Base-by-base conservation (phyloP, 2,888 invertebrate species). In the Amiota communis region DNA sequence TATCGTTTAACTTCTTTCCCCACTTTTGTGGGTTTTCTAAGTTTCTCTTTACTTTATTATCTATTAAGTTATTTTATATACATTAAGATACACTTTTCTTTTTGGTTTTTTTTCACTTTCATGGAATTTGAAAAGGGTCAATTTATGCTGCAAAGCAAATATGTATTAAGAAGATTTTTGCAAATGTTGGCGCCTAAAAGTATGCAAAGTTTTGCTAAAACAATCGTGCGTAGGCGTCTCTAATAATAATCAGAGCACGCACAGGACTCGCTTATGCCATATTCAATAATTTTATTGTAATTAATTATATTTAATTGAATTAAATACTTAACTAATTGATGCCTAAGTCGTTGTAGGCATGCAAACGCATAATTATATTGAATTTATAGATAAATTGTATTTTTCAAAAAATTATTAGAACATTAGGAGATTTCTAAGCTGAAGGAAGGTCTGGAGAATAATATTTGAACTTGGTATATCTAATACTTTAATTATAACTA, bases 231-330 rank as follows among this genome's bases (percentile, higher is more conserved):
- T 51, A 51, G n/a, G 53, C 53, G 4, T 51, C 53, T 12, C 53
- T 51, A n/a, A 51, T 36, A 2, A 6, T 36, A 36, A 36, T 36
- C 3, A n/a, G 11, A 20, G 59, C 20, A 59, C 9, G 59, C 57
- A n/a, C 15, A 4, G 57, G 11, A 20, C 1, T 20, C 59, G 17
- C 59, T 36, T 11, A 59, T 59, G 23, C 10, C 59, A 59, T 20
- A 59, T 36, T 36, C 6, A 36, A 0, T 20, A n/a, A 59, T 59
- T 59, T 17, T 59, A 59, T 17, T 59, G 23, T 15, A 15, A 59
- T 20, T 59, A 59, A 59, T 59, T 59, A 20, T 20, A 20, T 59
- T 59, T 59, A 59, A 59, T 59, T 59, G 36, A 36, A 36, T 6
- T 36, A 36, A 36, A 36, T 36, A 36, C 36, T 36, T 6, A 36